Conservation (phyloP, 1,140 invertebrate genomes). For the Cylas formicarius region DNA sequence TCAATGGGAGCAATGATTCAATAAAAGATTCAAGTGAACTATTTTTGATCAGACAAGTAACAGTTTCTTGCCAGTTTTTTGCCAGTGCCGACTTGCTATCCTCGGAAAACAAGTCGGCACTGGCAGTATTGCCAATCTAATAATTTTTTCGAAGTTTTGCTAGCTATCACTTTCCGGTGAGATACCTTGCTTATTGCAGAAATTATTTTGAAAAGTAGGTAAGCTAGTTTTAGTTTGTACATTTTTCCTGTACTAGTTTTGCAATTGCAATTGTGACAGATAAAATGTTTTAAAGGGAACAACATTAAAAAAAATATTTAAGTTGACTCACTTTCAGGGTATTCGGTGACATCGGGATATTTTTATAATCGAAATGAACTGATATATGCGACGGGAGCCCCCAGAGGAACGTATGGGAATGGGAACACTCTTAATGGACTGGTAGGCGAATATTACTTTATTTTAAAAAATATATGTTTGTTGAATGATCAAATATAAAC, state of each 20-base stretch:
- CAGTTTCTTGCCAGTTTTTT: no score
- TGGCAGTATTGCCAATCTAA: no score
- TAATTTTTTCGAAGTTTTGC: no score
- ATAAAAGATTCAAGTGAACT: no score
- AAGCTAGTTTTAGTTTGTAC: neutral
- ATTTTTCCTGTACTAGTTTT: neutral
- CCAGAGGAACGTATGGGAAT: slow-evolving; percentile 36
- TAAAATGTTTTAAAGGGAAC: neutral
- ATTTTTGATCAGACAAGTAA: no score
- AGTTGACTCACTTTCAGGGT: slow-evolving; percentile 46
- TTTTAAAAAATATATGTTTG: no score
- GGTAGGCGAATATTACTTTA: slow-evolving; percentile 1
- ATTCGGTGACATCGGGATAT: slow-evolving; percentile 48
- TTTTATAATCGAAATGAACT: slow-evolving; percentile 37
- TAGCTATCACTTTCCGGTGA: neutral
- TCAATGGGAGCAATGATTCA: no score
- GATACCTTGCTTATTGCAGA: neutral
- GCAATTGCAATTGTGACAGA: neutral
- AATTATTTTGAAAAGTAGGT: no score
- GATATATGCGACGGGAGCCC: slow-evolving; percentile 45
- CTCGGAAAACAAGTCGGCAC: no score
- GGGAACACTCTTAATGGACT: neutral
- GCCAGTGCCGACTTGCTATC: no score
- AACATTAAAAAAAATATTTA: neutral
- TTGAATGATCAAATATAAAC: no score